Base-by-base conservation (phyloP, 2,888 invertebrate species). In the Scaptodrosophila latifasciaeformis region DNA sequence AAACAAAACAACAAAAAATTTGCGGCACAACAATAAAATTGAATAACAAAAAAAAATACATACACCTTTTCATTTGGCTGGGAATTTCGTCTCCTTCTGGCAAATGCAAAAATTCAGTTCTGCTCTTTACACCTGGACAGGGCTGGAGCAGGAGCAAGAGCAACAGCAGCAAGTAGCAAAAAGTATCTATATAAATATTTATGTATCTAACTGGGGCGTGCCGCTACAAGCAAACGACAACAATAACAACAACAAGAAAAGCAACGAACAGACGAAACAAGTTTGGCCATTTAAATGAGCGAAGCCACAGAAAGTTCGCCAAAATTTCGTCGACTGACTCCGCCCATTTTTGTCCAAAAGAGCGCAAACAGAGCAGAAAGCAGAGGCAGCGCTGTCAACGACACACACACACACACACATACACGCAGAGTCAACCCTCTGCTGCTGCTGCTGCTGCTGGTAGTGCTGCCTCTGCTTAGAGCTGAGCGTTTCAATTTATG, bases 161-260 rank as follows among this genome's bases (percentile, higher is more conserved):
- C 15, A 15, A 43, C 10, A 39, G 39, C 2, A 21, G 31, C 24
- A 34, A 49, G 29, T 37, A 57, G 24, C 19, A 40, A 37, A 37
- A 30, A 45, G 48, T 74, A 78, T 67, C 62, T 81, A 59, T 66
- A 77, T 72, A 80, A 82, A 80, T 79, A 80, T 80, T 80, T 80
- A 62, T 80, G 71, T 80, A 81, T 82, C 79, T 81, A 82, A 82
- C 77, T 81, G 77, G 81, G 81, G 81, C 82, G 81, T 82, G 82
- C 71, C 81, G 72, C 70, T 60, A 59, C 60, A 67, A 70, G 45
- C 65, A 46, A n/a, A n/a, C n/a, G n/a, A n/a, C n/a, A 66, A 46
- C 47, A 62, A 39, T 53, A 46, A 19, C 49, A 50, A 39, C 48
- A 52, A 37, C 52, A 57, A n/a, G 29, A 58, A n/a, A 24, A 43